Percentiles rank a stretch among this genome's conserved stretches.
Conservation (phyloP, 2,113 vertebrate genomes). For the Numida meleagris region DNA sequence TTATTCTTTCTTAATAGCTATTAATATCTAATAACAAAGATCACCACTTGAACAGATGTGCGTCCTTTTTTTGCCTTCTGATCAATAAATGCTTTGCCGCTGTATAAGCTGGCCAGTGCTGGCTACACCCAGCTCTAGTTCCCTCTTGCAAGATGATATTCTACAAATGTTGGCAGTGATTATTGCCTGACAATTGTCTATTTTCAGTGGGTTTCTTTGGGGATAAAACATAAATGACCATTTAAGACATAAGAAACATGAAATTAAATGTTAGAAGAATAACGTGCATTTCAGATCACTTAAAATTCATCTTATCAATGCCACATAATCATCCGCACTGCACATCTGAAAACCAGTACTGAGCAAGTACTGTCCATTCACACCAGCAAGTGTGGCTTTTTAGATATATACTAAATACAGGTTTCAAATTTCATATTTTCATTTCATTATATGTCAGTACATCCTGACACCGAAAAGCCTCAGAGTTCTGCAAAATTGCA, state of each 20-base stretch:
- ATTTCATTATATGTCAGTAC: neutral
- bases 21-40: neutral
- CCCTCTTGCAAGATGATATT: neutral
- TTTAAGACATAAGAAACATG: neutral
- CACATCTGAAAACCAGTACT: neutral
- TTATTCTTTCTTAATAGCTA: neutral
- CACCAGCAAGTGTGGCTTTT: neutral
- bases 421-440: neutral
- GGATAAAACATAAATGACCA: neutral
- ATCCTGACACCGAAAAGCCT: neutral
- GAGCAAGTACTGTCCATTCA: neutral
- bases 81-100: neutral
- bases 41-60: neutral
- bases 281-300: neutral
- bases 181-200: neutral
- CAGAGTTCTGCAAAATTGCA: neutral
- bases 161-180: neutral
- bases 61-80: neutral
- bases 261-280: neutral
- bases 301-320: neutral
- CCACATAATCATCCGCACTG: rapidly evolving
- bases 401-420: neutral
- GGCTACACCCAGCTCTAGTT: neutral
- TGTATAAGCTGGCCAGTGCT: neutral
- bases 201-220: neutral